These are phyloP conservation scores for Aspidoscelis tigris DNA, from an alignment of 2,113 vertebrate species.

Conservation along the genomic window DNA sequence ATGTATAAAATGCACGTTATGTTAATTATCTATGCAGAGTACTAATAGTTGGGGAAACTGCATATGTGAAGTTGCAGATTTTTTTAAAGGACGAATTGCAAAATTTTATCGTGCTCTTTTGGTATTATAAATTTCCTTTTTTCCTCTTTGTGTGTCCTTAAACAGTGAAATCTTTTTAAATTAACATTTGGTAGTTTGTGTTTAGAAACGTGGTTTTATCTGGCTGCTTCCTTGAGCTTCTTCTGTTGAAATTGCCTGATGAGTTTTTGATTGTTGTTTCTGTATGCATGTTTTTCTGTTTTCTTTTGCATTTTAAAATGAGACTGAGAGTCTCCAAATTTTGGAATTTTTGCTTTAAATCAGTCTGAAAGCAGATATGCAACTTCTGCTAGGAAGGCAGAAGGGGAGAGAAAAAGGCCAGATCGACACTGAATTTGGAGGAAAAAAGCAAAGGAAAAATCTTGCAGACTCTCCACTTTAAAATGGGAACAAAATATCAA, in stretches of 20 bases:
- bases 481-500: constrained; percentile 79
- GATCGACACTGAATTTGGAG: constrained; percentile 70
- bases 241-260: constrained; percentile 74
- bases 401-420: constrained; percentile 63
- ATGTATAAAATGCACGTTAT: constrained; percentile 71
- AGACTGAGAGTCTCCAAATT: not conserved
- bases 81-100: constrained; percentile 52
- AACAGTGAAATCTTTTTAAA: constrained; percentile 56
- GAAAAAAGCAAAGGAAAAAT: constrained; percentile 38
- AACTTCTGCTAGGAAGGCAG: constrained; percentile 63
- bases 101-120: constrained; percentile 58
- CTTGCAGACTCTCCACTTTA: constrained; percentile 73
- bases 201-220: constrained; percentile 25
- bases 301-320: constrained; percentile 20
- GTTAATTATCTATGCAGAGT: constrained; percentile 77
- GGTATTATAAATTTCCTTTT: constrained; percentile 57
- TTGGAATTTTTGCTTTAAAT: not conserved
- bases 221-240: constrained; percentile 64
- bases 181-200: not conserved
- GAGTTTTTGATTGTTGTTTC: constrained; percentile 69
- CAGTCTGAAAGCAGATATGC: constrained; percentile 30
- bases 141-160: constrained; percentile 50
- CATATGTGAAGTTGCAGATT: constrained; percentile 73
- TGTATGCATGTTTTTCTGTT: constrained; percentile 1
- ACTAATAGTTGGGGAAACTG: constrained; percentile 76